Percentiles rank a stretch among this genome's conserved stretches.
Conservation (phyloP, 2,888 invertebrate genomes). For the Poecilobothrus nobilitatus region DNA sequence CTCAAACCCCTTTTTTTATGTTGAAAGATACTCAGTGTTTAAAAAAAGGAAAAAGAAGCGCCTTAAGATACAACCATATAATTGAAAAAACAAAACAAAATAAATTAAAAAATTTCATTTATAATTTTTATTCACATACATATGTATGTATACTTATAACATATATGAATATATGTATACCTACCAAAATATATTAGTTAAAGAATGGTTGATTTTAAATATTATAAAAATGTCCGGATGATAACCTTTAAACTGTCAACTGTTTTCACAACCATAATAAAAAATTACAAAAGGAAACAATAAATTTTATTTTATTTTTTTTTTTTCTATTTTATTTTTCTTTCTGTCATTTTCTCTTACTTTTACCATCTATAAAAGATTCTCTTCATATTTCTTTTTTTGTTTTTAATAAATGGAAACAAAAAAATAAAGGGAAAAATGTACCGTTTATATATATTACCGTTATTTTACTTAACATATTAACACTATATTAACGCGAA, state of each 20-base stretch:
- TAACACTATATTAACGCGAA: conserved; percentile 1
- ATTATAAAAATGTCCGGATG: neutral
- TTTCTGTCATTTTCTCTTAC: neutral
- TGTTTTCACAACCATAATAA: neutral
- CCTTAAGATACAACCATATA: too few relatives aligned
- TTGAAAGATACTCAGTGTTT: too few relatives aligned
- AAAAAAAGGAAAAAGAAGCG: too few relatives aligned
- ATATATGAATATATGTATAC: too few relatives aligned
- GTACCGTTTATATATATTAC: neutral
- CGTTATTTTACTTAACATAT: neutral
- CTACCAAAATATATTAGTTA: too few relatives aligned
- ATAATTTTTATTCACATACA: too few relatives aligned
- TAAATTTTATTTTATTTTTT: neutral
- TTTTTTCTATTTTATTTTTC: neutral
- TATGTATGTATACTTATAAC: neutral
- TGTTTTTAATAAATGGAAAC: too few relatives aligned
- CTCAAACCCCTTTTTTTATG: too few relatives aligned
- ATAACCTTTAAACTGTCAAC: conserved; percentile 6
- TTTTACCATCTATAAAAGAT: neutral
- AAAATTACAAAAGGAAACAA: neutral
- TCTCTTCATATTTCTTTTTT: neutral
- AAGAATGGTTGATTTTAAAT: too few relatives aligned
- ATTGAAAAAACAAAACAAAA: too few relatives aligned
- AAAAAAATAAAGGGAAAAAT: too few relatives aligned
- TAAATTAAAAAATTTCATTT: too few relatives aligned